Conservation (phyloP, 2,113 vertebrate species). For the Gnathonemus echidnorhynchus region DNA sequence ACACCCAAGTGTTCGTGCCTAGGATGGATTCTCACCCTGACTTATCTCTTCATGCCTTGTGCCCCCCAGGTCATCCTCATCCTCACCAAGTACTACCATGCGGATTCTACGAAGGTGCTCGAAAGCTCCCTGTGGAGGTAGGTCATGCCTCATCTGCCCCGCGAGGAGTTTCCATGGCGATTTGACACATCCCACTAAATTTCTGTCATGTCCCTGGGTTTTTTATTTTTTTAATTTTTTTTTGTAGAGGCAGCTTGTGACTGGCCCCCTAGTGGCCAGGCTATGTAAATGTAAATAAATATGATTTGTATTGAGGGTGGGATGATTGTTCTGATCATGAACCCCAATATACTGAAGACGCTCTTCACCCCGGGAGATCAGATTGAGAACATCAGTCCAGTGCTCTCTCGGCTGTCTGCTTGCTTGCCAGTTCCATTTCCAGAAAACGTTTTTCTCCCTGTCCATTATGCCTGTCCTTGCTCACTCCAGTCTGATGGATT, state of each 20-base stretch:
- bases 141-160: constrained; percentile 25
- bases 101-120: constrained; percentile 89
- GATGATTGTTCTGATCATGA: not conserved
- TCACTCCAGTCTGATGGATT: not conserved
- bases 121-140: constrained; percentile 91
- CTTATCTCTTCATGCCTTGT: constrained; percentile 26
- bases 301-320: not conserved
- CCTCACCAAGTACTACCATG: constrained; percentile 94
- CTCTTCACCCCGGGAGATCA: not conserved
- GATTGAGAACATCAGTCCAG: not conserved
- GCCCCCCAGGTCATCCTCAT: constrained; percentile 85
- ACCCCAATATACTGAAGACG: not conserved
- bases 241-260: not conserved
- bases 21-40: not conserved
- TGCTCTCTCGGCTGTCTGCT: not conserved
- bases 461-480: not conserved
- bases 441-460: not conserved
- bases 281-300: not conserved
- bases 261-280: not conserved
- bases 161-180: not conserved
- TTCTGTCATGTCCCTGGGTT: not conserved
- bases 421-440: not conserved
- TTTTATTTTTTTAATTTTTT: not conserved
- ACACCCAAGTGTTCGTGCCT: not conserved
- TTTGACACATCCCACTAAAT: not conserved